phyloP scores from a whole-genome alignment of 2,797 vertebrate species.

The Halcyon badia region DNA sequence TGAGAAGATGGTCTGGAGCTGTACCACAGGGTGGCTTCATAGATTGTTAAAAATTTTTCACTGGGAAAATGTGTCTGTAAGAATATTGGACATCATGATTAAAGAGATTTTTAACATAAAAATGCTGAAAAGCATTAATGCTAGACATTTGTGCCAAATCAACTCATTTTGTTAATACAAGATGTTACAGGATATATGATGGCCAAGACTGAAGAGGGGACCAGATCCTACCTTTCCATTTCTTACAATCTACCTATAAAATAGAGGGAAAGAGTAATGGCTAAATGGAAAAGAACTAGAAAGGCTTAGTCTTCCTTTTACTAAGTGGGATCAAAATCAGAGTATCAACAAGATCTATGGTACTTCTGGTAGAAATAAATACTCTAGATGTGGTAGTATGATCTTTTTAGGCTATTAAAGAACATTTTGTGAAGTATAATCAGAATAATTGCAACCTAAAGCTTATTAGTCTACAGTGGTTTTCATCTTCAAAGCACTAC shows the following conservation, averaged over 20 bases:
- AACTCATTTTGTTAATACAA: background rate
- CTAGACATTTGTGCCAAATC: background rate
- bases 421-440: background rate
- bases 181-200: background rate
- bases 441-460: slow-evolving; percentile 14
- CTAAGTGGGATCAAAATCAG: background rate
- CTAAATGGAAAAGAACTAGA: background rate
- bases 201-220: background rate
- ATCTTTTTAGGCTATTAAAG: background rate
- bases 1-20: background rate
- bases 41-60: background rate
- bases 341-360: background rate
- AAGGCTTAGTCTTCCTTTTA: background rate
- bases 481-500: slow-evolving; percentile 24
- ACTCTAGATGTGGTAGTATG: background rate
- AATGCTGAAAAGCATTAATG: background rate
- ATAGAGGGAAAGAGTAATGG: background rate
- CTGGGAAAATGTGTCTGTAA: background rate
- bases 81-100: background rate
- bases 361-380: background rate
- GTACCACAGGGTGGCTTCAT: background rate
- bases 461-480: background rate
- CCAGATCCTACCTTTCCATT: background rate
- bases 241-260: background rate
- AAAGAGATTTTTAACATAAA: background rate